A percentile compares a stretch with the other conserved stretches of the same genome.
Evolutionary conservation across 2,888 invertebrate genomes (phyloP).

Genomic region (Drosophila rellima): DNA sequence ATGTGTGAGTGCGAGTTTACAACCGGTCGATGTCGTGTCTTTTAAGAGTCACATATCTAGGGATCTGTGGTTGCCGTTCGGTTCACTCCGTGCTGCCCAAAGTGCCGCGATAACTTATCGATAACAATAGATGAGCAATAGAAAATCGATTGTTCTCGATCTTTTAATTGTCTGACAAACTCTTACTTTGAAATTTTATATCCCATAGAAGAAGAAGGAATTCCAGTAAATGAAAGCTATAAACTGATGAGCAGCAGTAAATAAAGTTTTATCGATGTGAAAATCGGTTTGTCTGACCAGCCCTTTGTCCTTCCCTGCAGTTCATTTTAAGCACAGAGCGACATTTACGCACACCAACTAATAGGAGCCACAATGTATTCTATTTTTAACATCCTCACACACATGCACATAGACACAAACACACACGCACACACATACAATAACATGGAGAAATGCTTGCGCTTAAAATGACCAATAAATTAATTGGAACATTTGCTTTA

Average conservation of each 20-base stretch:
- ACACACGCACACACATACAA: not conserved
- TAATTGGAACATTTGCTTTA: conserved; percentile 36
- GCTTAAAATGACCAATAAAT: conserved; percentile 65
- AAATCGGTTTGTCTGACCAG: conserved; percentile 1
- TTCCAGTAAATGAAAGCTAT: not conserved
- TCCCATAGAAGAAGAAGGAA: not conserved
- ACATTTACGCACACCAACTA: conserved; percentile 16
- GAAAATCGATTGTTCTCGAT: not conserved
- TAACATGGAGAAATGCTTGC: conserved; percentile 14
- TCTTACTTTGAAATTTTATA: not conserved
- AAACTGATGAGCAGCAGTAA: not conserved
- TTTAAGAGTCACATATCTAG: conserved; percentile 14
- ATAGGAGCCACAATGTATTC: conserved; percentile 43
- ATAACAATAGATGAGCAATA: not conserved
- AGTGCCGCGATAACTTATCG: conserved; percentile 7
- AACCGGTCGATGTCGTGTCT: conserved; percentile 59
- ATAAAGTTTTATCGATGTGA: conserved; percentile 13
- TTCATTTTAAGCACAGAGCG: conserved; percentile 12
- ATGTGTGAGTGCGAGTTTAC: conserved; percentile 49
- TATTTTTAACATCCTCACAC: conserved; percentile 33
- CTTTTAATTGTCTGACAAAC: not conserved
- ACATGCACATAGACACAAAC: conserved; percentile 10
- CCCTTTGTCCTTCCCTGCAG: conserved; percentile 1
- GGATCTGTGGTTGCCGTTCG: conserved; percentile 4
- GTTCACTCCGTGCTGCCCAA: not conserved